These are phyloP conservation scores for Microctenopoma stevenorrisi DNA, from an alignment of 2,797 vertebrate genomes.

Conservation along the genomic window DNA sequence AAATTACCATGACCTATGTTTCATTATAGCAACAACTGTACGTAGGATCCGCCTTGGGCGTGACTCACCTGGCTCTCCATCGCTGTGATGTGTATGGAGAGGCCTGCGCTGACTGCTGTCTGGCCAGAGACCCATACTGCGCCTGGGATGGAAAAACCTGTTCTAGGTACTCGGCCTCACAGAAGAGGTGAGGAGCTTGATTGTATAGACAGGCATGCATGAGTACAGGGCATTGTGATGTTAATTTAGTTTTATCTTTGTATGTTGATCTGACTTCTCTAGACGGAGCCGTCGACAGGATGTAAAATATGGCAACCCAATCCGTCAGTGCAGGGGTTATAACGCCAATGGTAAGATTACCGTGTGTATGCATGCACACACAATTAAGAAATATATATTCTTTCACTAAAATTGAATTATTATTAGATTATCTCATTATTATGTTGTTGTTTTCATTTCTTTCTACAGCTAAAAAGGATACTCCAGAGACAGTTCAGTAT, in stretches of 20 bases:
- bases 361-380: background rate
- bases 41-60: slow-evolving; percentile 91
- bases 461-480: slow-evolving; percentile 91
- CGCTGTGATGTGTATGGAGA: slow-evolving; percentile 96
- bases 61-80: slow-evolving; percentile 96
- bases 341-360: slow-evolving; percentile 92
- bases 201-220: background rate
- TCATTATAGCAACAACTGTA: slow-evolving; percentile 95
- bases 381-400: background rate
- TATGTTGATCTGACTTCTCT: slow-evolving; percentile 57
- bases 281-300: slow-evolving; percentile 98
- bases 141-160: slow-evolving; percentile 99
- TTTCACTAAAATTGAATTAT: background rate
- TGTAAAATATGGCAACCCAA: slow-evolving; percentile 96
- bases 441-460: slow-evolving; percentile 6
- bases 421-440: background rate
- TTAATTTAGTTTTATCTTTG: slow-evolving; percentile 47
- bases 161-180: slow-evolving; percentile 95
- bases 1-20: background rate
- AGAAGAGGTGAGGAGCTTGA: slow-evolving; percentile 90
- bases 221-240: background rate
- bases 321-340: slow-evolving; percentile 96
- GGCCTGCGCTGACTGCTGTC: slow-evolving; percentile 97
- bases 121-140: slow-evolving; percentile 96
- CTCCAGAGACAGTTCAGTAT: slow-evolving; percentile 91